Conservation (phyloP, 1,140 invertebrate genomes). For the Bombus superbus region DNA sequence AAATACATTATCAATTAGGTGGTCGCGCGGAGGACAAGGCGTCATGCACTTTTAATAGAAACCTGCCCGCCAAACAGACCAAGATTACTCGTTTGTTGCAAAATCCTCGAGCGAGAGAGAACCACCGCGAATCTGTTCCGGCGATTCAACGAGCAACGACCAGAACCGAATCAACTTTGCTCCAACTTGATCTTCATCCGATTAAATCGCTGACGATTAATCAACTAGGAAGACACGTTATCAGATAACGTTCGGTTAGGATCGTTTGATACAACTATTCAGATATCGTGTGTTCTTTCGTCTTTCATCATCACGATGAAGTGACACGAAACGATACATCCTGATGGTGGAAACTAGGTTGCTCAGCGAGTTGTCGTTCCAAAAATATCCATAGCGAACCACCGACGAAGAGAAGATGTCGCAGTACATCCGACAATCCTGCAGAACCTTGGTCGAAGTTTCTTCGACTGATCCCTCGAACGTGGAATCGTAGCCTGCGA, state of each 20-base stretch:
- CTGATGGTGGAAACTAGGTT: conserved; percentile 64
- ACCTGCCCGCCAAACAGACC: conserved; percentile 4
- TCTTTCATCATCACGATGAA: conserved; percentile 19
- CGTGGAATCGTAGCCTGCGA: not conserved
- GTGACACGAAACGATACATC: conserved; percentile 17
- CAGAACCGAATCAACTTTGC: not conserved
- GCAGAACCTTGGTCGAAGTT: conserved; percentile 4
- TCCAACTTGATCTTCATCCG: not conserved
- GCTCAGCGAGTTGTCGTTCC: conserved; percentile 53
- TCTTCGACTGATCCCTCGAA: not conserved
- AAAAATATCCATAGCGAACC: conserved; percentile 59
- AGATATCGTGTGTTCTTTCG: not conserved
- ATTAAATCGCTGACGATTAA: not conserved
- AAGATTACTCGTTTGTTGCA: conserved; percentile 33
- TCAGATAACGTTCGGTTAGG: not conserved
- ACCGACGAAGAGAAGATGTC: conserved; percentile 42
- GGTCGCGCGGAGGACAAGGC: conserved; percentile 44
- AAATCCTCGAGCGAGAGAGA: conserved; percentile 5
- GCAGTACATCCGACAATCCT: conserved; percentile 27
- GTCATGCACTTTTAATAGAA: conserved; percentile 56
- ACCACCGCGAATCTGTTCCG: not conserved
- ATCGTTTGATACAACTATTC: not conserved
- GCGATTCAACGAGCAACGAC: not conserved
- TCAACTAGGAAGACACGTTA: not conserved
- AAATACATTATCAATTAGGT: conserved; percentile 59